Percentiles rank a stretch among this genome's conserved stretches.
These are phyloP conservation scores for Pantala flavescens DNA, from an alignment of 1,140 invertebrate species.

Conservation along the genomic window DNA sequence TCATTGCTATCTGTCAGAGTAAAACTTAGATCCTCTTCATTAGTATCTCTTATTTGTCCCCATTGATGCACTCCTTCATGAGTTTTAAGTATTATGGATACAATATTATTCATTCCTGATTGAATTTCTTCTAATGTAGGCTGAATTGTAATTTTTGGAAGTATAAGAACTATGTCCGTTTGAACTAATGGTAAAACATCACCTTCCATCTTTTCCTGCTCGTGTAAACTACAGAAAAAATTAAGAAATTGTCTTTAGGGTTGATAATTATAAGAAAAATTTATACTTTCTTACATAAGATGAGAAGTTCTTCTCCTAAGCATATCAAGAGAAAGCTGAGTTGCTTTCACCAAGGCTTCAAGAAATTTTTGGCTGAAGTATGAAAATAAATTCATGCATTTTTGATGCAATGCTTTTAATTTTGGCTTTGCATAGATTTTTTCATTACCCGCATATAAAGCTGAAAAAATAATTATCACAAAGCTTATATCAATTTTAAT, in stretches of 20 bases:
- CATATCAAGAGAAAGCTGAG: slow-evolving; percentile 53
- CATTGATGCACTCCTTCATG: slow-evolving; percentile 56
- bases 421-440: neutral
- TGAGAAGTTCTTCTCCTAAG: slow-evolving; percentile 48
- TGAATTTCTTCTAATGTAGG: slow-evolving; percentile 63
- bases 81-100: slow-evolving; percentile 49
- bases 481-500: too few species aligned
- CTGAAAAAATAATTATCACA: too few species aligned
- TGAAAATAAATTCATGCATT: slow-evolving; percentile 62
- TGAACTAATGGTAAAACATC: slow-evolving; percentile 39
- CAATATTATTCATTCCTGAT: slow-evolving; percentile 51
- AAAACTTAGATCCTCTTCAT: too few species aligned
- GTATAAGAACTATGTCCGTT: slow-evolving; percentile 48
- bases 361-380: slow-evolving; percentile 61
- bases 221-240: too few species aligned
- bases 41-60: slow-evolving; percentile 41
- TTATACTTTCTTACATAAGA: slow-evolving; percentile 34
- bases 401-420: slow-evolving; percentile 40
- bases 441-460: too few species aligned
- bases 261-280: too few species aligned
- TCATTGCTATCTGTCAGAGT: too few species aligned
- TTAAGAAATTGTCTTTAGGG: too few species aligned
- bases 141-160: slow-evolving; percentile 46
- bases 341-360: slow-evolving; percentile 54
- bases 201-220: neutral